A percentile compares a stretch with the other conserved stretches of the same genome.
Conservation (phyloP, 2,113 vertebrate species). For the Halichoerus grypus region DNA sequence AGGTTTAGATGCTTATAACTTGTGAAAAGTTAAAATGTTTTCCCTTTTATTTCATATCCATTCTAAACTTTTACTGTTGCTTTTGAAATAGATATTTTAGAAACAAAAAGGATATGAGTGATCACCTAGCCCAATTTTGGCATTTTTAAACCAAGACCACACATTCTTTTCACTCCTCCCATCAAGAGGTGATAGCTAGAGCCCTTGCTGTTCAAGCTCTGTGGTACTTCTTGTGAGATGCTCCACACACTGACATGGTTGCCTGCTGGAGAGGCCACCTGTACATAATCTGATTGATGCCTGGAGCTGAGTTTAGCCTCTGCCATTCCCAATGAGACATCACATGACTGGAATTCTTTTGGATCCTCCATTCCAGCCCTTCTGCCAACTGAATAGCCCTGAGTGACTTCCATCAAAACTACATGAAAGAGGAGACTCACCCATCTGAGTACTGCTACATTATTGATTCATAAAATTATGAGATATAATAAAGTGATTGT, state of each 20-base stretch:
- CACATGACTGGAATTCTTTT: neutral
- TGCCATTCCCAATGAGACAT: neutral
- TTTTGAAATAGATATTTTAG: constrained; percentile 13
- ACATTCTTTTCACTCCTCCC: neutral
- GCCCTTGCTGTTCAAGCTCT: neutral
- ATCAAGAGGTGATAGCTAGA: neutral
- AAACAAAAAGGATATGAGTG: neutral
- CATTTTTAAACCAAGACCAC: neutral
- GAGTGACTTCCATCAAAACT: neutral
- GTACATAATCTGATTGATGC: neutral
- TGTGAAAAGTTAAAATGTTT: constrained; percentile 33
- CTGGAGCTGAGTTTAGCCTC: neutral
- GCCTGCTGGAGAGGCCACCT: neutral
- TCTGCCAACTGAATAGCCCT: neutral
- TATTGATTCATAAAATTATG: neutral
- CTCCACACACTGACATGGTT: accelerated
- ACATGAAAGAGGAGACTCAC: neutral
- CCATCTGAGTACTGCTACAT: neutral
- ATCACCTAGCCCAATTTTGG: neutral
- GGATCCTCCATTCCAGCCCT: neutral
- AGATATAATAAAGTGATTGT: neutral
- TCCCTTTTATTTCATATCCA: neutral
- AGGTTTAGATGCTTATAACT: neutral
- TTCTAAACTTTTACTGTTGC: neutral
- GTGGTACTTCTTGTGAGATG: neutral